Evolutionary conservation across 2,797 vertebrate genomes (phyloP), one percentile per base, ranked within the genome.

Genomic region (Phrynocephalus forsythii): DNA sequence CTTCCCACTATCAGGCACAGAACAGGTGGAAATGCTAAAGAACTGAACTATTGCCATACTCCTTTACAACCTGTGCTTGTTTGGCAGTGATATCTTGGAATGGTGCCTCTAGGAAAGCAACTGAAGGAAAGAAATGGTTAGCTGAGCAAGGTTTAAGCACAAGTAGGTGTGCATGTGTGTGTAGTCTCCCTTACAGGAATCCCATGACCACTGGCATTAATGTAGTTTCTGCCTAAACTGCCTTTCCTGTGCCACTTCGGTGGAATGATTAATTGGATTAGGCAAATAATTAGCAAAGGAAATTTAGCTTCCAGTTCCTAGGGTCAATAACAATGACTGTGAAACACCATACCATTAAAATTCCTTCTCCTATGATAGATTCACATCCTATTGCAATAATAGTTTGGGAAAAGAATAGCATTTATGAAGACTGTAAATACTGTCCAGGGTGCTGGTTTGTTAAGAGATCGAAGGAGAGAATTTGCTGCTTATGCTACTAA

Each of bases 401-500:
- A 90, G 85, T 93, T 93, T 94, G 93, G 89, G 91, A 94, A 81
- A 86, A 88, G 87, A 94, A 94, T 93, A 93, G 93, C 91, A 94
- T 92, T 44, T 83, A 85, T 6, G 0, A 81, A 75, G 69, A 88
- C 93, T 95, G 92, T 92, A 94, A 95, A 95, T 95, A 94, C 85
- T 86, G 85, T 0, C 0, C n/a, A 91, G 88, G 92, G 90, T 87
- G 89, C 88, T 91, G 90, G 90, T 94, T 50, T 90, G 90, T 91
- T 91, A 88, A 82, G 0, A 1, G 86, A 93, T 86, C 50, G n/a
- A 82, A 2, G 0, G 73, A 0, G 1, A 68, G 63, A 71, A 0
- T 0, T 87, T 33, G 33, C 22, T 7, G 0, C 52, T 83, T 80
- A 84, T 81, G 63, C 50, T 85, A 38, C 71, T 71, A 72, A 22